Base-by-base conservation (phyloP, 2,888 invertebrate genomes). In the Spodoptera exigua region DNA sequence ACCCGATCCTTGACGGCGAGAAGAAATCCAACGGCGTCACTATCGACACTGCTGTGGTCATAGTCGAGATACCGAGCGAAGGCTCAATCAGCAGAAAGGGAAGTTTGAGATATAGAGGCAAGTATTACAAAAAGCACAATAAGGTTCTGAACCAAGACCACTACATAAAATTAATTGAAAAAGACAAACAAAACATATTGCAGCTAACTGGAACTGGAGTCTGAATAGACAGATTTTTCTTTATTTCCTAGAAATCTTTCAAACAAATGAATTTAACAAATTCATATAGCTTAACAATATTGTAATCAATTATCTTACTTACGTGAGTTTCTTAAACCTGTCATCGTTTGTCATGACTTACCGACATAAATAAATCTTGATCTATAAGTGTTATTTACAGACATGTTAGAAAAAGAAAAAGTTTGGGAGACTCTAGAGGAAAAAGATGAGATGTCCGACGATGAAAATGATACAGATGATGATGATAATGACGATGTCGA, bases 101-200 rank as follows among this genome's bases (percentile, higher is more conserved):
- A 41, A 92, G 95, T 16, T 88, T 95, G 46, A 90, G 95, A 73
- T 95, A 96, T 80, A 94, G 95, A 94, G 96, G 96, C 95, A 88
- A 55, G 69, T 54, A 53, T 46, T 17, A 17, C 2, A 14, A 2
- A 37, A 1, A 32, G 18, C 1, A 27, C n/a, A n/a, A n/a, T n/a
- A n/a, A n/a, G n/a, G n/a, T n/a, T n/a, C n/a, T n/a, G n/a, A n/a
- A n/a, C n/a, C n/a, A n/a, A n/a, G n/a, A n/a, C n/a, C n/a, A n/a
- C n/a, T n/a, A n/a, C n/a, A n/a, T n/a, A n/a, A n/a, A n/a, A n/a
- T n/a, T n/a, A n/a, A n/a, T n/a, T n/a, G n/a, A n/a, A n/a, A n/a
- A n/a, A n/a, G n/a, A n/a, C n/a, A n/a, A n/a, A n/a, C n/a, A n/a
- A n/a, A n/a, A n/a, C n/a, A n/a, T n/a, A n/a, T n/a, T n/a, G n/a